Evolutionary conservation across 92 coral and sea anemone species (phyloP).

Genomic region (Scolanthus callimorphus): DNA sequence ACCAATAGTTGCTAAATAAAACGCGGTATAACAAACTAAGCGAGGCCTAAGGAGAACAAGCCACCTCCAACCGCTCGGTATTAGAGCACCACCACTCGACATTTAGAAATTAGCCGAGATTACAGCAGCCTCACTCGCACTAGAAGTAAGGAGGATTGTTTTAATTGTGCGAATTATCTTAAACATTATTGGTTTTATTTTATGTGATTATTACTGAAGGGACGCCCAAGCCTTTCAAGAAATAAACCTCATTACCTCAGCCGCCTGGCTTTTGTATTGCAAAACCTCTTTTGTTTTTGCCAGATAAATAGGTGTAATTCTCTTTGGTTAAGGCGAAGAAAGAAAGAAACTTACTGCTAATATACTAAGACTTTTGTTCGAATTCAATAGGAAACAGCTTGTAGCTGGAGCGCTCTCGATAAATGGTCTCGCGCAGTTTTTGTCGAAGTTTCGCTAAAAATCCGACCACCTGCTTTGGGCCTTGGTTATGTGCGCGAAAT

Average conservation of each 20-base stretch:
- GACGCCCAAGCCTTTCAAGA: constrained; percentile 20
- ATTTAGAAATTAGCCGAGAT: not conserved
- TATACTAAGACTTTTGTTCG: not conserved
- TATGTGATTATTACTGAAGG: constrained; percentile 18
- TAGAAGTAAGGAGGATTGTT: not conserved
- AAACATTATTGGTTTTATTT: constrained; percentile 14
- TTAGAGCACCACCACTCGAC: not conserved
- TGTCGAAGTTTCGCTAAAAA: too few relatives aligned
- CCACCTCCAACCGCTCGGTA: not conserved
- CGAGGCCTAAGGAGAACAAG: too few relatives aligned
- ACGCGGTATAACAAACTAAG: too few relatives aligned
- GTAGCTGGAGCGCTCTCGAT: not conserved
- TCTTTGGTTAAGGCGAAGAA: not conserved
- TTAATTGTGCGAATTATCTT: constrained; percentile 9
- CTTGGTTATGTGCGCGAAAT: too few relatives aligned
- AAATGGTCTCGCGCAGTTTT: too few relatives aligned
- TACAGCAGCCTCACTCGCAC: not conserved
- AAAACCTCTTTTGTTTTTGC: constrained; percentile 11
- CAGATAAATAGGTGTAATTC: constrained; percentile 6
- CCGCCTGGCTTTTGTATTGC: constrained; percentile 19
- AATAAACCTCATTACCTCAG: constrained; percentile 13
- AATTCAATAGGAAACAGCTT: not conserved
- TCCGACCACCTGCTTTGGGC: too few relatives aligned
- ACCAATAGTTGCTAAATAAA: not conserved
- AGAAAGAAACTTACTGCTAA: not conserved